Evolutionary conservation across 92 coral and sea anemone genomes (phyloP).

Genomic region (Palythoa grandiflora): DNA sequence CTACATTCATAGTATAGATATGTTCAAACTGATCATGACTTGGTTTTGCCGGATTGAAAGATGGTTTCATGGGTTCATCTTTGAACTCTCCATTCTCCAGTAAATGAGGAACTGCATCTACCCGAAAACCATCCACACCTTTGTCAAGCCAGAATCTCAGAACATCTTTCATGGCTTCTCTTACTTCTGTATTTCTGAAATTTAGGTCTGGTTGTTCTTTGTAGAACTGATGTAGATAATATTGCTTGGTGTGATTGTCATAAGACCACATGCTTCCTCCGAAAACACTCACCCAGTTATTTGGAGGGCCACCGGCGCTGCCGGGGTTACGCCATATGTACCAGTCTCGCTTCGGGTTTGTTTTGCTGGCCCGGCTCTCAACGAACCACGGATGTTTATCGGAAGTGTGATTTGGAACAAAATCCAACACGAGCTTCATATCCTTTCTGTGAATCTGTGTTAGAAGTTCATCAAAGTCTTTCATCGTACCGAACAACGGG

Average conservation of each 20-base stretch:
- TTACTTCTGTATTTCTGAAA: slow-evolving; percentile 74
- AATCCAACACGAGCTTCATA: slow-evolving; percentile 86
- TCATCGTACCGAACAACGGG: slow-evolving; percentile 78
- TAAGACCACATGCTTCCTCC: slow-evolving; percentile 87
- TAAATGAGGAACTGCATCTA: slow-evolving; percentile 84
- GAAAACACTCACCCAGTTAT: slow-evolving; percentile 86
- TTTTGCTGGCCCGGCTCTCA: slow-evolving; percentile 68
- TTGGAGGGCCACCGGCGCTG: slow-evolving; percentile 75
- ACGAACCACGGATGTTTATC: slow-evolving; percentile 84
- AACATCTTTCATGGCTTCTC: slow-evolving; percentile 73
- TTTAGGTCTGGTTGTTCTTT: slow-evolving; percentile 87
- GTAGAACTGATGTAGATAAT: slow-evolving; percentile 85
- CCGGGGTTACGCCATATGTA: slow-evolving; percentile 86
- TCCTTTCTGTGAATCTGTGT: slow-evolving; percentile 65
- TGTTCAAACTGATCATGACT: slow-evolving; percentile 68
- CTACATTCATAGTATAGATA: slow-evolving; percentile 72
- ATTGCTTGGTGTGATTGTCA: slow-evolving; percentile 69
- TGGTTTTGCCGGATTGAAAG: slow-evolving; percentile 57
- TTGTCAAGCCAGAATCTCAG: slow-evolving; percentile 86
- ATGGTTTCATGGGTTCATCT: slow-evolving; percentile 74
- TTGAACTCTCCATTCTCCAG: slow-evolving; percentile 72
- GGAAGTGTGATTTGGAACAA: slow-evolving; percentile 92
- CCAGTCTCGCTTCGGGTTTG: slow-evolving; percentile 76
- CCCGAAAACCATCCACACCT: slow-evolving; percentile 96
- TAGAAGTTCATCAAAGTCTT: slow-evolving; percentile 86